A percentile compares a stretch with the other conserved stretches of the same genome.
These are phyloP conservation scores for Sphaerophoria taeniata DNA, from an alignment of 2,888 invertebrate genomes.

Conservation along the genomic window DNA sequence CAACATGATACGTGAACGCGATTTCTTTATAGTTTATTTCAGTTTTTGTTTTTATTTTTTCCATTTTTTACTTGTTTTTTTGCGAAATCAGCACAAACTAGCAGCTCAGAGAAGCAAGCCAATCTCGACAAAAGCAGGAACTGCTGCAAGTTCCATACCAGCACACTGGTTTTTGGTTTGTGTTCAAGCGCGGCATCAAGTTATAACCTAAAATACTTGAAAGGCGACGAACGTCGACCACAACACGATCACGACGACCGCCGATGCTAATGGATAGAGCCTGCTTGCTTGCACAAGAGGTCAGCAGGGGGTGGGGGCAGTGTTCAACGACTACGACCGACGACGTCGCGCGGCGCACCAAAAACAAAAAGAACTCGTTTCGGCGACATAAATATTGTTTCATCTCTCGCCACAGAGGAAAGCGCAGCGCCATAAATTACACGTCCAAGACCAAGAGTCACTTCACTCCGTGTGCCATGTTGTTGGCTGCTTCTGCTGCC, in stretches of 20 bases:
- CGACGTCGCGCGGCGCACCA: conserved; percentile 17
- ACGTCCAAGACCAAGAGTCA: conserved; percentile 71
- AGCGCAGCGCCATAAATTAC: conserved; percentile 71
- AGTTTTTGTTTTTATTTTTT: conserved; percentile 28
- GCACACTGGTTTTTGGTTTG: conserved; percentile 56
- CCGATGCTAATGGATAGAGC: not conserved
- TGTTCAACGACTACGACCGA: no score
- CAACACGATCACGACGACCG: not conserved
- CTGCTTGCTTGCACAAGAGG: no score
- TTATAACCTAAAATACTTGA: conserved; percentile 66
- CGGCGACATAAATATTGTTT: conserved; percentile 74
- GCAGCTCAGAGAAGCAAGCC: conserved; percentile 53
- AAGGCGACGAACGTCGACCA: conserved; percentile 12
- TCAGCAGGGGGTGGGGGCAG: no score
- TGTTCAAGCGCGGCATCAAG: conserved; percentile 39
- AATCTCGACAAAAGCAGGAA: conserved; percentile 64
- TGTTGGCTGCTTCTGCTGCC: conserved; percentile 37
- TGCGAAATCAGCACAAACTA: conserved; percentile 71
- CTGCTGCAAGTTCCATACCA: conserved; percentile 53
- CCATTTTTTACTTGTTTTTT: conserved; percentile 47
- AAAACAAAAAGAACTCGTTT: conserved; percentile 68
- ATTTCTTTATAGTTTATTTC: conserved; percentile 55
- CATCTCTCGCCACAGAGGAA: conserved; percentile 63
- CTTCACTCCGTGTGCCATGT: conserved; percentile 57
- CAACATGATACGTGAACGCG: conserved; percentile 73